Conservation (phyloP, 2,888 invertebrate species). For the Lamellibrachia columna region DNA sequence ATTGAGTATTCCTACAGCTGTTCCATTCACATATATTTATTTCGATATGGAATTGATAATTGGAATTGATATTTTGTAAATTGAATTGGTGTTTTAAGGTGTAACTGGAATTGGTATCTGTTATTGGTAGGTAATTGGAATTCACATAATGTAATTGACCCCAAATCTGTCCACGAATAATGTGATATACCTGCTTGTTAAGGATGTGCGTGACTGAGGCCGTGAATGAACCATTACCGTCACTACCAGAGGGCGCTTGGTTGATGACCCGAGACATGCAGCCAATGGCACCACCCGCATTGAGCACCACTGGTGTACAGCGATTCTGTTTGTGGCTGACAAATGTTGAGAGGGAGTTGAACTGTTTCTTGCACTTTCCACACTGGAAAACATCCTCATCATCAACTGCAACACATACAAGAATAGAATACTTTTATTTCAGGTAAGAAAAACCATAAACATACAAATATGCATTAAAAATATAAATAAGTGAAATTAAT, state of each 20-base stretch:
- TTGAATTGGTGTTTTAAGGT: too few relatives aligned
- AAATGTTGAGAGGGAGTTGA: constrained; percentile 72
- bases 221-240: constrained; percentile 25
- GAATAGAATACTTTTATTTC: not conserved
- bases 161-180: not conserved
- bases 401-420: constrained; percentile 61
- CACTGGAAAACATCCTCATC: constrained; percentile 78
- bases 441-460: not conserved
- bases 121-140: too few relatives aligned
- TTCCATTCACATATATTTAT: too few relatives aligned
- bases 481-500: too few relatives aligned
- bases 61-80: too few relatives aligned
- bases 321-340: constrained; percentile 71
- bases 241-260: constrained; percentile 16
- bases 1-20: too few relatives aligned
- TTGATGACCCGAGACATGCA: constrained; percentile 11
- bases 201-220: constrained; percentile 23
- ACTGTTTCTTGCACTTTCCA: constrained; percentile 76
- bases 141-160: not conserved
- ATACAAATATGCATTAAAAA: not conserved
- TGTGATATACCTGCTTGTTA: constrained; percentile 7
- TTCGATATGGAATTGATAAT: too few relatives aligned
- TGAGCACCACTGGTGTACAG: not conserved
- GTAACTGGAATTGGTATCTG: too few relatives aligned
- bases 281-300: not conserved